Conservation (phyloP, 2,888 invertebrate genomes). For the Platycheirus albimanus region DNA sequence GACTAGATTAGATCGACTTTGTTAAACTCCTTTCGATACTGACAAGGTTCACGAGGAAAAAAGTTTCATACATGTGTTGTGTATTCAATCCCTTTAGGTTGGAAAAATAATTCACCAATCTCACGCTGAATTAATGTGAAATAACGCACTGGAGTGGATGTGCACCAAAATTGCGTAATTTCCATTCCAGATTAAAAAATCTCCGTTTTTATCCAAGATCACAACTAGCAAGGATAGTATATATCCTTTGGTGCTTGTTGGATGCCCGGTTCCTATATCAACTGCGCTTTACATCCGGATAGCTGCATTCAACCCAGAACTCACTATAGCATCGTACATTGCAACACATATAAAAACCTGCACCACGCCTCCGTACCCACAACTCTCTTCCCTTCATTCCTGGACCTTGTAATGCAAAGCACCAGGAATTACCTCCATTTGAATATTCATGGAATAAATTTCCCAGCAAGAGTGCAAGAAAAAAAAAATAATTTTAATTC, state of each 20-base stretch:
- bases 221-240: neutral
- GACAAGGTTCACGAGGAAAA: too few species aligned
- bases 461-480: slow-evolving; percentile 56
- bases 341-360: neutral
- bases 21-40: too few species aligned
- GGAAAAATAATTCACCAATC: too few species aligned
- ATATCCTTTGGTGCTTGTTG: slow-evolving; percentile 12
- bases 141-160: slow-evolving; percentile 44
- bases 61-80: too few species aligned
- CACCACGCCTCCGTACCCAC: too few species aligned
- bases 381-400: too few species aligned
- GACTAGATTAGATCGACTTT: too few species aligned
- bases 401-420: slow-evolving; percentile 55
- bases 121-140: slow-evolving; percentile 31
- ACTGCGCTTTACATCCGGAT: slow-evolving; percentile 60
- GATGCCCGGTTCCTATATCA: slow-evolving; percentile 23
- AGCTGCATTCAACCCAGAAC: slow-evolving; percentile 44
- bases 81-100: too few species aligned
- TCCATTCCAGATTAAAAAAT: slow-evolving; percentile 70
- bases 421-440: slow-evolving; percentile 71
- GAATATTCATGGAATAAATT: slow-evolving; percentile 75
- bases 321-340: neutral
- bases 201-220: slow-evolving; percentile 56
- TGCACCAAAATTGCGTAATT: slow-evolving; percentile 43
- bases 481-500: slow-evolving; percentile 67